Evolutionary conservation across 2,113 vertebrate species (phyloP).

Genomic region (Tragelaphus imberbis): DNA sequence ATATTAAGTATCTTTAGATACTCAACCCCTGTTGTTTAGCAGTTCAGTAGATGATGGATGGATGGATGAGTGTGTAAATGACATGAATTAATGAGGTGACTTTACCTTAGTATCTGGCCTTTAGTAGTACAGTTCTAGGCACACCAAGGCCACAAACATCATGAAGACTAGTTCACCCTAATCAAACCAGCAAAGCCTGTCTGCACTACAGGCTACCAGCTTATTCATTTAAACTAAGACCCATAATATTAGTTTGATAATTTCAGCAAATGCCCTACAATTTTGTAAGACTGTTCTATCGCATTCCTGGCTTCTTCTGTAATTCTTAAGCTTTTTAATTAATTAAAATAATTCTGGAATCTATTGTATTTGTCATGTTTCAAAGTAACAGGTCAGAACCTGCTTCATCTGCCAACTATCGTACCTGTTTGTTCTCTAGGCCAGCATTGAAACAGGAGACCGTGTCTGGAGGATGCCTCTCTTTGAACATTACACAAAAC

Average conservation of each 20-base stretch:
- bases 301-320: neutral
- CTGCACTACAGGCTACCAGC: too few species aligned
- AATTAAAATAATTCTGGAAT: neutral
- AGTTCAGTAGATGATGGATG: neutral
- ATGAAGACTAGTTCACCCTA: neutral
- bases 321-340: neutral
- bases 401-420: fast-evolving
- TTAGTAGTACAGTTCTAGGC: neutral
- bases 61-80: neutral
- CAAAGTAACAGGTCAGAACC: neutral
- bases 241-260: neutral
- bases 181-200: neutral
- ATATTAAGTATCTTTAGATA: neutral
- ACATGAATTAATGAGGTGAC: neutral
- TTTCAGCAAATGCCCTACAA: neutral
- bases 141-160: neutral
- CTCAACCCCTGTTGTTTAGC: neutral
- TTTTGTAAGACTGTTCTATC: neutral
- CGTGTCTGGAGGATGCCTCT: slow-evolving; percentile 98
- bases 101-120: neutral
- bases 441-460: slow-evolving; percentile 93
- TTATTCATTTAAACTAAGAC: neutral
- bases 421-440: slow-evolving; percentile 75
- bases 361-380: neutral
- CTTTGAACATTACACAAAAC: slow-evolving; percentile 94